These are phyloP conservation scores for Manis pentadactyla DNA, from an alignment of 2,797 vertebrate genomes.

Conservation along the genomic window DNA sequence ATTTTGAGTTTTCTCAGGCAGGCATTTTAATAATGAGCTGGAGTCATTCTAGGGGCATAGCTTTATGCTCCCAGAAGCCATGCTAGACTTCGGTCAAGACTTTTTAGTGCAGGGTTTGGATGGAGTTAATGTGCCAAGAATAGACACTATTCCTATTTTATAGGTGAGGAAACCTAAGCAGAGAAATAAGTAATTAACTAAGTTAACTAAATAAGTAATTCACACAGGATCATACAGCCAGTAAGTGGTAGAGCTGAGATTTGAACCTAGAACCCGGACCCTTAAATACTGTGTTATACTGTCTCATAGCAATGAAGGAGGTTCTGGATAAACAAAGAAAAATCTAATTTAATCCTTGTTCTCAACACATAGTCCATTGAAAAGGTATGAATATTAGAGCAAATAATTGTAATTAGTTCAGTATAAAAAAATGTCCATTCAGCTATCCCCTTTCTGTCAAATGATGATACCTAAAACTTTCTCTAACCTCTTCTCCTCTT, in stretches of 20 bases:
- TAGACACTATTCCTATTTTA: background rate
- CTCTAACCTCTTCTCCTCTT: background rate
- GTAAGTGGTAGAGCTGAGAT: background rate
- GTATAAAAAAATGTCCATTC: background rate
- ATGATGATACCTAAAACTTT: background rate
- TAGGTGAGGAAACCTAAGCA: background rate
- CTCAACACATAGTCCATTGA: background rate
- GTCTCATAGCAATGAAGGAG: background rate
- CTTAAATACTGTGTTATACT: background rate
- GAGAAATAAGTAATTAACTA: background rate
- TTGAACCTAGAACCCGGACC: background rate
- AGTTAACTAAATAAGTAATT: background rate
- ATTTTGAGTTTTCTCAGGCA: background rate
- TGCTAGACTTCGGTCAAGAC: background rate
- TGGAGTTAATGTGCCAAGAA: background rate
- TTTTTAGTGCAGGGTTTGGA: background rate
- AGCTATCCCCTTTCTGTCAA: background rate
- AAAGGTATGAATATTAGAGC: background rate
- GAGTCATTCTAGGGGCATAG: background rate
- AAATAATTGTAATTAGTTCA: background rate
- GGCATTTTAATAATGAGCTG: background rate
- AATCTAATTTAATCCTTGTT: background rate
- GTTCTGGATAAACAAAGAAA: background rate
- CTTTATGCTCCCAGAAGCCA: background rate
- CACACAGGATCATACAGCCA: background rate